Base-by-base conservation (phyloP, 2,113 vertebrate species). In the Bos indicus region DNA sequence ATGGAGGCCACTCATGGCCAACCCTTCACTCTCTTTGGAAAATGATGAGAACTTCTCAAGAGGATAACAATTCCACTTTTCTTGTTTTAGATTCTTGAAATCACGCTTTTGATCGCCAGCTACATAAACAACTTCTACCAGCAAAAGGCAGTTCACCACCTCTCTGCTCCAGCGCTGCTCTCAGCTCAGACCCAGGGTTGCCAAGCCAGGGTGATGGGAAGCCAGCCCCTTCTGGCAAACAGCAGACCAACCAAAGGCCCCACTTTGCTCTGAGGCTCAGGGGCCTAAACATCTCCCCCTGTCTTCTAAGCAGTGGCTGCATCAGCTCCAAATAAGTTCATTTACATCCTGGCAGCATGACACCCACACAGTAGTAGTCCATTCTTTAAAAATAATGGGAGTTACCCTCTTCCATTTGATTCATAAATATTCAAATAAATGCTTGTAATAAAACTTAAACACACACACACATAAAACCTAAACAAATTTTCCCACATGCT, bases 61-160 rank as follows among this genome's bases (percentile, higher is more conserved):
- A 64, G 6, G 8, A 5, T 96, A 64, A 97, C 52, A 7, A 0
- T 81, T 88, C 28, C 97, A 43, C 40, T 97, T 95, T 98, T 98
- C 97, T 84, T 81, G 74, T 98, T 97, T 97, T 92, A 99, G 99
- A 99, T 99, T 98, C 99, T 99, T 97, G 99, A 99, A 98, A 99
- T 99, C 98, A 99, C 99, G 74, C 99, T 99, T 67, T 99, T 99
- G 97, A 99, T 99, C 89, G 99, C 99, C 98, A 99, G 99, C 96
- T 99, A 99, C 96, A 99, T 99, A 98, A 99, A 99, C 99, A 99
- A 99, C 78, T 98, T 99, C 19, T 99, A 99, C 95, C 99, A 99
- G 96, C 99, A 99, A 98, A 99, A 99, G 98, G 98, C 99, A 77
- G 98, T 99, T 95, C 99, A 99, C 98, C 99, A 99, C 95, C 99